Percentiles rank a stretch among this genome's conserved stretches.
Evolutionary conservation across 2,888 invertebrate genomes (phyloP).

Genomic region (Chromoteleia sp.): DNA sequence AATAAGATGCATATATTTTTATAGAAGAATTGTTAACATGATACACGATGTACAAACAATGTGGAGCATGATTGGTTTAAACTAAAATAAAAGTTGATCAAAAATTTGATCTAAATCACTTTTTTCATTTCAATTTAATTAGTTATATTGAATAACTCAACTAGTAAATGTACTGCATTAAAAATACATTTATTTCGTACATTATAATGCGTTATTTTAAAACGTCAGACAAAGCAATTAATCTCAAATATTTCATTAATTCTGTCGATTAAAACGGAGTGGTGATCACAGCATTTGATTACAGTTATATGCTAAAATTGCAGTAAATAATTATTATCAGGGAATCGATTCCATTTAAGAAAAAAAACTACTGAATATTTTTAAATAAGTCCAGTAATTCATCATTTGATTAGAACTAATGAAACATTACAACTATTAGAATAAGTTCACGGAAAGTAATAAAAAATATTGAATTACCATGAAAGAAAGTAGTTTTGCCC

Average conservation of each 20-base stretch:
- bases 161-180: conserved; percentile 45
- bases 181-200: conserved; percentile 52
- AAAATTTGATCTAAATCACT: conserved; percentile 34
- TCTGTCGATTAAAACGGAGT: conserved; percentile 71
- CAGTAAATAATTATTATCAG: conserved; percentile 59
- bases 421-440: too few species aligned
- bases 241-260: conserved; percentile 51
- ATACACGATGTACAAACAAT: conserved; percentile 83
- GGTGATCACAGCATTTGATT: conserved; percentile 77
- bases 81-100: conserved; percentile 38
- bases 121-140: conserved; percentile 47
- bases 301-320: conserved; percentile 68
- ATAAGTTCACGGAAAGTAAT: too few species aligned
- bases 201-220: conserved; percentile 44
- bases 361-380: too few species aligned
- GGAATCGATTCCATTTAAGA: conserved; percentile 28
- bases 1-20: conserved; percentile 74
- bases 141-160: conserved; percentile 59
- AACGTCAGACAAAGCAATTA: conserved; percentile 60
- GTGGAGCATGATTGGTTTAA: conserved; percentile 74
- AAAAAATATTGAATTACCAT: too few species aligned
- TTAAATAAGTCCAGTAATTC: too few species aligned
- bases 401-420: too few species aligned
- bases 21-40: conserved; percentile 80
- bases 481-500: too few species aligned